Conservation (phyloP, 2,888 invertebrate species). For the Opisthograptis luteolata region DNA sequence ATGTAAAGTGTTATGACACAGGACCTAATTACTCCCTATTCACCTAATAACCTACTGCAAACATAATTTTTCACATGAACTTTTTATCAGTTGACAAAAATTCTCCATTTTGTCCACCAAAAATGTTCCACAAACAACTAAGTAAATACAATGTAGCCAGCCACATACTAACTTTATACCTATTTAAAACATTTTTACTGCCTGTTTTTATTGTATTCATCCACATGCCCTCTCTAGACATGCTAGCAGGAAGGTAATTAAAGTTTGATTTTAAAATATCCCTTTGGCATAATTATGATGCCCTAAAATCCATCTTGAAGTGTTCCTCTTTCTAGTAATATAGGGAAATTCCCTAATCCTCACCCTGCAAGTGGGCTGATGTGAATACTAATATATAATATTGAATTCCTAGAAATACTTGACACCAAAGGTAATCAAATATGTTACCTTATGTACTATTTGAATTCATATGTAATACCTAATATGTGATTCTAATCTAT, state of each 20-base stretch:
- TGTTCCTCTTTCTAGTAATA: too few species aligned
- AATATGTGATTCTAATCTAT: too few species aligned
- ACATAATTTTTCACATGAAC: slow-evolving; percentile 20
- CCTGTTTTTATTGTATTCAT: not conserved
- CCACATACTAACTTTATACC: not conserved
- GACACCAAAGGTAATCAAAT: too few species aligned
- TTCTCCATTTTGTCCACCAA: not conserved
- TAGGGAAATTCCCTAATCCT: too few species aligned
- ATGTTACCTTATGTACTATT: too few species aligned
- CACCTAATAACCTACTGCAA: slow-evolving; percentile 26
- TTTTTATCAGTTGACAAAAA: not conserved
- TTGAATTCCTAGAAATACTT: too few species aligned
- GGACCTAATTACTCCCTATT: slow-evolving; percentile 46
- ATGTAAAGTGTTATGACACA: slow-evolving; percentile 38
- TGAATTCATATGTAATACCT: too few species aligned
- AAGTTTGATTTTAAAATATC: too few species aligned
- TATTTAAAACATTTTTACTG: not conserved
- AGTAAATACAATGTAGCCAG: slow-evolving; percentile 6
- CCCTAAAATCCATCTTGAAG: too few species aligned
- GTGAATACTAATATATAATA: too few species aligned
- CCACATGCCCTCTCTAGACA: not conserved
- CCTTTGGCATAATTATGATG: too few species aligned
- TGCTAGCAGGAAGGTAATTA: not conserved
- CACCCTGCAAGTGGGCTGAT: too few species aligned
- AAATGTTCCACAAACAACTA: not conserved